Evolutionary conservation across 2,797 vertebrate species (phyloP), one percentile per base, ranked within the genome.

Genomic region (Philypnodon macrostomus): DNA sequence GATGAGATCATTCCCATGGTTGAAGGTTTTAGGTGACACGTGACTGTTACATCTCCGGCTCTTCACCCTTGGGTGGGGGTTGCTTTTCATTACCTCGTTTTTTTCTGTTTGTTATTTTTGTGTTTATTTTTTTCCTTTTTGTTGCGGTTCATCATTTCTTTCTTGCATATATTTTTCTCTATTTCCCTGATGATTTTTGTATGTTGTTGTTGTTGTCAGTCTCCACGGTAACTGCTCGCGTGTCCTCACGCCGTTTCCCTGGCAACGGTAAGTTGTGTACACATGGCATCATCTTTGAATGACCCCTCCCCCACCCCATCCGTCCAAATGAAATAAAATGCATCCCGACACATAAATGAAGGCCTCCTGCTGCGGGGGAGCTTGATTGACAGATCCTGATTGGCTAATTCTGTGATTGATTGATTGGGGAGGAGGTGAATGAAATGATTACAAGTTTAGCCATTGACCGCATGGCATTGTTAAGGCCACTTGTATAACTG

Each of bases 131-230:
- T 58, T 58, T 53, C 61, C 62, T 48, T 52, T 50, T 75, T 70
- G 34, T 67, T 84, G 85, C 70, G 63, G 67, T 88, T 87, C 80
- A 85, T 85, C 82, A 80, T 87, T 88, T 88, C 75, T 87, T 88
- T 89, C 66, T 86, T 88, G 85, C 80, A 82, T 84, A 86, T 88
- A 87, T 89, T 90, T 38, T 88, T 90, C 87, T 90, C 87, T 87
- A 89, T 91, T 91, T 88, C 89, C 89, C 89, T 91, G 90, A 91
- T 89, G 84, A 90, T 89, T 91, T 91, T 88, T 91, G 84, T 91
- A 86, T 91, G 90, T 90, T 90, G 86, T 90, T 89, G 83, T 88
- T 89, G 87, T 89, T 90, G 90, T 91, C 89, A 91, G 90, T 91
- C 89, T 91, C 90, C 90, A 91, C 90, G 90, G 87, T 91, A 91